phyloP scores from a whole-genome alignment of 1,140 invertebrate genomes.

The Drosophila mojavensis region DNA sequence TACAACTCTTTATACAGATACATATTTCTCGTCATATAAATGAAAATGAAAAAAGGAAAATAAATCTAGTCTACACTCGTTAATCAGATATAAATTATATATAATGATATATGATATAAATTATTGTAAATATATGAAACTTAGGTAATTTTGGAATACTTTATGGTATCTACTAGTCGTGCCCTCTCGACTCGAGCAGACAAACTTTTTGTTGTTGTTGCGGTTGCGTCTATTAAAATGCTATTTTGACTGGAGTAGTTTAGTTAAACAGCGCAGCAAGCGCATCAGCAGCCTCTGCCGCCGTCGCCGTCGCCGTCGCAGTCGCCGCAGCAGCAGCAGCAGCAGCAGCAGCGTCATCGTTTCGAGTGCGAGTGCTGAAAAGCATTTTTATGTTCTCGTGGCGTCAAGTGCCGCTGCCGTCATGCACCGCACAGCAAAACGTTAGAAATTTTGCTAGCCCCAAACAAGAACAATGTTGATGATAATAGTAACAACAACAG shows the following conservation, averaged over 20 bases:
- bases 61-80: too few relatives aligned
- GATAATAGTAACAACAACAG: constrained; percentile 76
- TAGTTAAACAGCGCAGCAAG: constrained; percentile 57
- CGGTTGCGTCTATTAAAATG: constrained; percentile 78
- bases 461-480: constrained; percentile 80
- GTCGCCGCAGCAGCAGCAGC: constrained; percentile 18
- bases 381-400: constrained; percentile 83
- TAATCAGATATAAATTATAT: too few relatives aligned
- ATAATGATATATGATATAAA: too few relatives aligned
- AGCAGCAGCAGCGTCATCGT: constrained; percentile 37
- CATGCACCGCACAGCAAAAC: constrained; percentile 38
- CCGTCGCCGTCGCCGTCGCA: background rate
- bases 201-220: constrained; percentile 7
- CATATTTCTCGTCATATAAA: too few relatives aligned
- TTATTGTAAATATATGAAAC: too few relatives aligned
- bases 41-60: too few relatives aligned
- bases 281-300: background rate
- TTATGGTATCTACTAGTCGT: background rate
- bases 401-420: constrained; percentile 74
- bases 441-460: constrained; percentile 57
- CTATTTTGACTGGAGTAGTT: constrained; percentile 82
- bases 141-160: too few relatives aligned
- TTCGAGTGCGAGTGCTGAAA: constrained; percentile 78
- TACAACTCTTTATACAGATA: too few relatives aligned
- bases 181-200: background rate